phyloP scores from a whole-genome alignment of 1,140 invertebrate species.

The Leptinotarsa texana region DNA sequence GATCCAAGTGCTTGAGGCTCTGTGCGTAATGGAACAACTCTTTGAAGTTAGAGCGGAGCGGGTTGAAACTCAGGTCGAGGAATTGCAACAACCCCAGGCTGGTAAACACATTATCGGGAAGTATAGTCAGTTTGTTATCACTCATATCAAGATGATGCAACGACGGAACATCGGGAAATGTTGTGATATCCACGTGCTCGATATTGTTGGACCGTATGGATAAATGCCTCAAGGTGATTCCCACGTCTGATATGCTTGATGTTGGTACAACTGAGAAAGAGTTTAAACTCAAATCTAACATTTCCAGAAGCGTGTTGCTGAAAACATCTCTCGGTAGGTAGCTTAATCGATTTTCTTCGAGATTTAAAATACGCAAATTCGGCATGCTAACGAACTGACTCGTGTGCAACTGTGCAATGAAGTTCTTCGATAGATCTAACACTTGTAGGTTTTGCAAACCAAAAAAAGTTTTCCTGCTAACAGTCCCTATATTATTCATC shows the following conservation, averaged over 20 bases:
- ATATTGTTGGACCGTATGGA: constrained; percentile 80
- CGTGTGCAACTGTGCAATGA: constrained; percentile 74
- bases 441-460: constrained; percentile 74
- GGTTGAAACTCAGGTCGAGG: constrained; percentile 80
- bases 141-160: constrained; percentile 78
- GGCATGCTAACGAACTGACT: constrained; percentile 80
- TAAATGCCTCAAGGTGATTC: constrained; percentile 74
- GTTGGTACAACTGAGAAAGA: constrained; percentile 76
- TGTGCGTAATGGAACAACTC: constrained; percentile 88
- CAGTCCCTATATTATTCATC: constrained; percentile 72
- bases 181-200: constrained; percentile 85
- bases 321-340: constrained; percentile 80
- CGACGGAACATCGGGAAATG: constrained; percentile 80
- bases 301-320: constrained; percentile 77
- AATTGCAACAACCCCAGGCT: constrained; percentile 76
- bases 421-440: constrained; percentile 79
- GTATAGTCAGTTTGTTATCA: constrained; percentile 78
- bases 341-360: constrained; percentile 76
- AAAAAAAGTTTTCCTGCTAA: constrained; percentile 75
- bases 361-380: constrained; percentile 74
- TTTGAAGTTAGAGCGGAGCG: constrained; percentile 83
- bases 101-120: constrained; percentile 88
- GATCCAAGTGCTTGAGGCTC: constrained; percentile 73
- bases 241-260: constrained; percentile 72
- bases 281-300: constrained; percentile 79